Conservation (phyloP, 2,113 vertebrate genomes). For the Pteruthius melanotis region DNA sequence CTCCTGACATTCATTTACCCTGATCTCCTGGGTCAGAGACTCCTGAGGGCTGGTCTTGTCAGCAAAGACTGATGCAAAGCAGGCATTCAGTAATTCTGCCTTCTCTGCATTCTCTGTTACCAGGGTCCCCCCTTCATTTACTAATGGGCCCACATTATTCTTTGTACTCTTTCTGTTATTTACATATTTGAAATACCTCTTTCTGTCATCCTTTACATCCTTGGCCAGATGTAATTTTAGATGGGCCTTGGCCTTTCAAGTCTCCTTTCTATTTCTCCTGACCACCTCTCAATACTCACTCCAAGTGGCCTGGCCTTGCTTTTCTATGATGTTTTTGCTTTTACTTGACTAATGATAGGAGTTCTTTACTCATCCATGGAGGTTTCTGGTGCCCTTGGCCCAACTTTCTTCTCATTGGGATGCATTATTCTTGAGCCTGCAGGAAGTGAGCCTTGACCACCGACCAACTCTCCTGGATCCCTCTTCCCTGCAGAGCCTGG, state of each 20-base stretch:
- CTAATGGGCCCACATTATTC: not conserved
- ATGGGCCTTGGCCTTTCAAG: not conserved
- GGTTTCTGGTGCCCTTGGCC: not conserved
- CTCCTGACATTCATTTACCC: not conserved
- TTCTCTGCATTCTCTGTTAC: not conserved
- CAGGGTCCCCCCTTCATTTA: not conserved
- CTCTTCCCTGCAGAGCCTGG: not conserved
- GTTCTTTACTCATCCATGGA: not conserved
- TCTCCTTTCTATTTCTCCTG: not conserved
- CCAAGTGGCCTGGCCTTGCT: not conserved
- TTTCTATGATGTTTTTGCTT: not conserved
- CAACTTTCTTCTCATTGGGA: not conserved
- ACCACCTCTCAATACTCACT: not conserved
- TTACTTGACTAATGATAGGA: not conserved
- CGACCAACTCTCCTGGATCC: accelerated
- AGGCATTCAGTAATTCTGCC: not conserved
- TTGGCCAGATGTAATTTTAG: not conserved
- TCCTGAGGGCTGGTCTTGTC: not conserved
- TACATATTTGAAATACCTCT: not conserved
- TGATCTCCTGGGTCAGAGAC: not conserved
- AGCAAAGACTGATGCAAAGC: not conserved
- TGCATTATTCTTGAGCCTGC: not conserved
- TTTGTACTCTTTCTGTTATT: not conserved
- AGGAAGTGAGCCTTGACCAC: not conserved
- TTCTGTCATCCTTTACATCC: not conserved